phyloP scores from a whole-genome alignment of 2,113 vertebrate genomes.

The Nipponia nippon region DNA sequence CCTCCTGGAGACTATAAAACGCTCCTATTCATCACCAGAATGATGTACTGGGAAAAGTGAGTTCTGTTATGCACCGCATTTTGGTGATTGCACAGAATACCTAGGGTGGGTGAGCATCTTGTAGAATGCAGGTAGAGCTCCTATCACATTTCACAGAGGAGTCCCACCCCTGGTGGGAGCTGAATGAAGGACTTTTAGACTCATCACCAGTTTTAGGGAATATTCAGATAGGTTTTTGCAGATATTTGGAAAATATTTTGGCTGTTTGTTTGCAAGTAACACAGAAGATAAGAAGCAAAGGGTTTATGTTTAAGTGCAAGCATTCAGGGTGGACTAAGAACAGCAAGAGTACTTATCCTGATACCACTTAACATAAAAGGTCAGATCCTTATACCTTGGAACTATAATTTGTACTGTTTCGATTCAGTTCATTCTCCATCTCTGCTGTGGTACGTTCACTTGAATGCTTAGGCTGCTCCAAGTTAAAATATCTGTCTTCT shows the following conservation, averaged over 20 bases:
- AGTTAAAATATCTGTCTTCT: not conserved
- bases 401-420: not conserved
- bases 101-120: not conserved
- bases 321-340: not conserved
- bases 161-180: not conserved
- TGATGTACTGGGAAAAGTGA: not conserved
- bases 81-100: not conserved
- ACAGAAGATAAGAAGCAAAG: not conserved
- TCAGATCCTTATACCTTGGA: not conserved
- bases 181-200: not conserved
- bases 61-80: fast-evolving
- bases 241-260: not conserved
- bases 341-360: not conserved
- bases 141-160: not conserved
- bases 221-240: not conserved
- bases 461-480: not conserved
- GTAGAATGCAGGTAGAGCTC: not conserved
- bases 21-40: not conserved
- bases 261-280: not conserved
- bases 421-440: not conserved
- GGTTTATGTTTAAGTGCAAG: not conserved
- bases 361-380: not conserved
- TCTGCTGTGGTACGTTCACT: not conserved
- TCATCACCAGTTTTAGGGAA: not conserved
- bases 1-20: not conserved